Base-by-base conservation (phyloP, 2,113 vertebrate species). In the Gasterosteus nipponicus region DNA sequence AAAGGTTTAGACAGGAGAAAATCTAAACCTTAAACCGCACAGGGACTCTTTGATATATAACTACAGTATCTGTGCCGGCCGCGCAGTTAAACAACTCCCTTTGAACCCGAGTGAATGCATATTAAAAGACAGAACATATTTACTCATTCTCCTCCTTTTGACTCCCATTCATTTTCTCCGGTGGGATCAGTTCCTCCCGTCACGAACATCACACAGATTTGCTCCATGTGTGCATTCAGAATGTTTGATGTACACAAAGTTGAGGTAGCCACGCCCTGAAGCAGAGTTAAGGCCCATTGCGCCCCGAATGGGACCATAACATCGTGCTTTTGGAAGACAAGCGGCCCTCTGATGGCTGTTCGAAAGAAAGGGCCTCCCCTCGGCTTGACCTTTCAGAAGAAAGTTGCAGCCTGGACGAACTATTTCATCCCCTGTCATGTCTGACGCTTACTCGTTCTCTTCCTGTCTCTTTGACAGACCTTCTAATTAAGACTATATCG, bases 81-180 rank as follows among this genome's bases (percentile, higher is more conserved):
- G 11, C 5, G 39, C 73, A 75, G 60, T 68, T 69, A 80, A 77
- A 85, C 78, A 80, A 73, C 72, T 76, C 66, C 53, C 82, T 92
- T 90, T 90, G 89, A 91, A 89, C 86, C 53, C 60, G 58, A 44
- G 47, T 41, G 57, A 44, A 87, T 82, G 70, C 84, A 72, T 71
- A 86, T 90, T 81, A 87, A 82, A 88, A 89, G 72, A 88, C 82
- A 85, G 81, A 78, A 68, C 58, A 22, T 62, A 71, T 72, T 82
- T 70, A 86, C 81, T 90, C 84, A 65, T 66, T 65, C 39, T 60
- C 59, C 47, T 65, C 62, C 54, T 56, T 70, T 69, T 62, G 51
- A 58, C 10, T 77, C 81, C 86, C 62, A 64, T 83, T 91, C 83
- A 83, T 93, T 91, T 92, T 86, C 83, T 83, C 76, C 74, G 80